Conservation (phyloP, 2,888 invertebrate genomes). For the Germaria angustata region DNA sequence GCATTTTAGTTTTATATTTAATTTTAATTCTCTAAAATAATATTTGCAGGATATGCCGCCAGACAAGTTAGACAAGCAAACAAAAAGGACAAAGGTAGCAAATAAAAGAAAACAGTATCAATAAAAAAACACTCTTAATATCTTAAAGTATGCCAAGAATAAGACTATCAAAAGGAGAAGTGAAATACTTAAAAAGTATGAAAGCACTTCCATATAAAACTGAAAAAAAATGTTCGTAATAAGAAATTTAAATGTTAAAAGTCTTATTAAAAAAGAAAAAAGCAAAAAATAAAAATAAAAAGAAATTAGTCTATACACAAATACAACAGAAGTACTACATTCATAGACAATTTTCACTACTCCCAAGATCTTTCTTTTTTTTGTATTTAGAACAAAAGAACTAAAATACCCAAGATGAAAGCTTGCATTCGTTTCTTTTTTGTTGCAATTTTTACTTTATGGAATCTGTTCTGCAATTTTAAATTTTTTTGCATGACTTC, state of each 20-base stretch:
- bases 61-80: too few relatives aligned
- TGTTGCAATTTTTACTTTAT: not conserved
- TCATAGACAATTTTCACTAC: not conserved
- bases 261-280: not conserved
- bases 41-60: too few relatives aligned
- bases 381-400: slow-evolving; percentile 31
- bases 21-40: too few relatives aligned
- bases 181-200: too few relatives aligned
- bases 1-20: too few relatives aligned
- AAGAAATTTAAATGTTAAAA: not conserved
- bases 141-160: too few relatives aligned
- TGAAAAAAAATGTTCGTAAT: not conserved
- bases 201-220: too few relatives aligned
- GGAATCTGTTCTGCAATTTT: not conserved
- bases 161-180: too few relatives aligned
- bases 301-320: slow-evolving; percentile 13
- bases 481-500: not conserved
- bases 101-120: too few relatives aligned
- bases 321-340: not conserved
- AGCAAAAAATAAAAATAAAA: not conserved
- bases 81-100: too few relatives aligned
- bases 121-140: too few relatives aligned
- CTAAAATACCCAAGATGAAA: slow-evolving; percentile 50
- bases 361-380: not conserved
- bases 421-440: slow-evolving; percentile 44